These are phyloP conservation scores for Sminthopsis crassicaudata DNA, from an alignment of 2,113 vertebrate species.

Conservation along the genomic window DNA sequence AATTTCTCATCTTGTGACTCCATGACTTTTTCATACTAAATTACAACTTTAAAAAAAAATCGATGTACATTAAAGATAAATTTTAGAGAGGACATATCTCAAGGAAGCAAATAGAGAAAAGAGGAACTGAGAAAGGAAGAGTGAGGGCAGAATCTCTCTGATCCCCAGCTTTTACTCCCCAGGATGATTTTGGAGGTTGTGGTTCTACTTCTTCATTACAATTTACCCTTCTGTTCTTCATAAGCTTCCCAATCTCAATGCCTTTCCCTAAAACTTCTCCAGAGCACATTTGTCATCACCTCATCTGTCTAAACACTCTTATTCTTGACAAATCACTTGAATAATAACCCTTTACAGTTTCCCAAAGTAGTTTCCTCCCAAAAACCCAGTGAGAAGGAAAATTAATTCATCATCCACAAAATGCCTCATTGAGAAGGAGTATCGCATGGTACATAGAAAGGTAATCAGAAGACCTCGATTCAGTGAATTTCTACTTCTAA, in stretches of 20 bases:
- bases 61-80: too few species aligned
- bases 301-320: background rate
- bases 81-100: too few species aligned
- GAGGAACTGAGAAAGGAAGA: too few species aligned
- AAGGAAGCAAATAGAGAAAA: too few species aligned
- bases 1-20: too few species aligned
- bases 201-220: background rate
- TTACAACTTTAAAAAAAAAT: too few species aligned
- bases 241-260: background rate
- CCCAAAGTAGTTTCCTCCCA: background rate
- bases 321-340: background rate
- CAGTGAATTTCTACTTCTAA: background rate
- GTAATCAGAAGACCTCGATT: background rate
- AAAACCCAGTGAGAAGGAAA: background rate
- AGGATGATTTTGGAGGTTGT: too few species aligned
- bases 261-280: background rate
- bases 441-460: background rate
- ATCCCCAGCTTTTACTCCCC: too few species aligned
- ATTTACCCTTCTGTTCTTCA: background rate
- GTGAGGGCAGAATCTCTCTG: too few species aligned
- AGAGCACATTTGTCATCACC: background rate
- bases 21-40: too few species aligned
- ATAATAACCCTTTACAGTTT: background rate
- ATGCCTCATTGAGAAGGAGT: background rate
- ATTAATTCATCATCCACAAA: background rate